These are phyloP conservation scores for Drosophila nr. perissopoda DNA, from an alignment of 2,888 invertebrate genomes.

Conservation along the genomic window DNA sequence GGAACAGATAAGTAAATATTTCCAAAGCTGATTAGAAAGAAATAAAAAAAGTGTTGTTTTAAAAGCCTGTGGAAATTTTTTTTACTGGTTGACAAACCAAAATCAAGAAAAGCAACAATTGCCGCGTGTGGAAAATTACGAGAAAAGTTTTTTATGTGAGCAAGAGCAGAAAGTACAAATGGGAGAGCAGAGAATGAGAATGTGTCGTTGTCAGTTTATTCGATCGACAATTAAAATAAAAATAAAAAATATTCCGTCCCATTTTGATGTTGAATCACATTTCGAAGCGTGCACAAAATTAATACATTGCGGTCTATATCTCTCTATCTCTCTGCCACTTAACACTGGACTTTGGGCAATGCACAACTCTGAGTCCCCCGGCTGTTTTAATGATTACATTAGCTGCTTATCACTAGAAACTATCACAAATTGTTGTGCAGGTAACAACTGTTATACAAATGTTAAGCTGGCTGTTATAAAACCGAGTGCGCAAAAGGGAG, in stretches of 20 bases:
- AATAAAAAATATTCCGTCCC: conserved; percentile 24
- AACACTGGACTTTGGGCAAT: conserved; percentile 40
- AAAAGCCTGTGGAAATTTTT: conserved; percentile 63
- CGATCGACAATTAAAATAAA: conserved; percentile 34
- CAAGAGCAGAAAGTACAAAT: neutral
- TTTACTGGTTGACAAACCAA: conserved; percentile 37
- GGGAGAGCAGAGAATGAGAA: conserved; percentile 1
- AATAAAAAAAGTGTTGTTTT: conserved; percentile 1
- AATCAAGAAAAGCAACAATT: conserved; percentile 13
- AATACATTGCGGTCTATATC: conserved; percentile 11
- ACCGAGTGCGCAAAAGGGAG: neutral
- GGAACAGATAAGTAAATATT: conserved; percentile 13
- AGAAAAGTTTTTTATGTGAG: conserved; percentile 15
- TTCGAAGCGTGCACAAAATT: conserved; percentile 35
- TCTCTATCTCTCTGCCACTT: neutral
- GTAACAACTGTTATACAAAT: neutral
- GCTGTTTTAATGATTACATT: conserved; percentile 25
- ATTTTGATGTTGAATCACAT: conserved; percentile 44
- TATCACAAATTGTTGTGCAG: conserved; percentile 17
- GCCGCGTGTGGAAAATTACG: conserved; percentile 54
- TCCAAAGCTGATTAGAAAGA: conserved; percentile 46
- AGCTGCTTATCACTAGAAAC: conserved; percentile 36
- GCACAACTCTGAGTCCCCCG: conserved; percentile 12
- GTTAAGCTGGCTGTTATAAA: conserved; percentile 11
- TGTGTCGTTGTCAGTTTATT: neutral